These are phyloP conservation scores for Drosophila rhopaloa DNA, from an alignment of 1,140 invertebrate species.

Conservation along the genomic window DNA sequence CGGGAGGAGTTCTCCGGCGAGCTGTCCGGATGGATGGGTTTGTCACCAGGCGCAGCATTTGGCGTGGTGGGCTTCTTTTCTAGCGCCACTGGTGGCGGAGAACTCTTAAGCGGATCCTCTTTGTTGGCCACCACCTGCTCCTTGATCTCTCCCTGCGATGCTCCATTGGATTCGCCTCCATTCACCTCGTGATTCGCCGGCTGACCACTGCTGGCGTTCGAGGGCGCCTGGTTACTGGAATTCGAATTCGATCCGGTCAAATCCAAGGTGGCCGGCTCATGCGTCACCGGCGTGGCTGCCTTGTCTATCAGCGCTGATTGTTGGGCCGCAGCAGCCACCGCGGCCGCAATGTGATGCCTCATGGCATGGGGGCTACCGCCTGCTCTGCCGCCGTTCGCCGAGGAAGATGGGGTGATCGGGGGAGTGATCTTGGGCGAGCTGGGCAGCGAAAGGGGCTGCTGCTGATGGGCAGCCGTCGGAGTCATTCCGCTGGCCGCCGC, in stretches of 20 bases:
- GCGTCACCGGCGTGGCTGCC: slow-evolving; percentile 42
- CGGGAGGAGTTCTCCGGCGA: slow-evolving; percentile 62
- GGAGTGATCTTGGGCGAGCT: slow-evolving; percentile 76
- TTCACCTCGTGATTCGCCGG: slow-evolving; percentile 61
- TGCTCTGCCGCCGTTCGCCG: slow-evolving; percentile 51
- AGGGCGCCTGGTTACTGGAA: slow-evolving; percentile 75
- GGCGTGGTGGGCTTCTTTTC: slow-evolving; percentile 71
- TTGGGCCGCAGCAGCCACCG: slow-evolving; percentile 61
- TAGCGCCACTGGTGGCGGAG: slow-evolving; percentile 43
- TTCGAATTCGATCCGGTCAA: slow-evolving; percentile 81
- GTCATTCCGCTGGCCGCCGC: slow-evolving; percentile 62
- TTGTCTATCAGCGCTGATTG: slow-evolving; percentile 62
- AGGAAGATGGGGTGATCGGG: slow-evolving; percentile 40
- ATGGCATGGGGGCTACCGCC: slow-evolving; percentile 75
- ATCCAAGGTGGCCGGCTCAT: slow-evolving; percentile 78
- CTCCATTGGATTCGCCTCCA: slow-evolving; percentile 69
- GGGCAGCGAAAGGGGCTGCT: slow-evolving; percentile 66
- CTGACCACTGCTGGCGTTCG: slow-evolving; percentile 65
- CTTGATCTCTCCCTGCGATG: slow-evolving; percentile 51
- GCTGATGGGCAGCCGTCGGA: slow-evolving; percentile 72
- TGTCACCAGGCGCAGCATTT: slow-evolving; percentile 44
- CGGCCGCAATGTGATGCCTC: slow-evolving; percentile 74
- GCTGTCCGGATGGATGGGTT: slow-evolving; percentile 64
- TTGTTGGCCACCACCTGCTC: slow-evolving; percentile 45
- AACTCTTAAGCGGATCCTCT: slow-evolving; percentile 52